Conservation (phyloP, 2,888 invertebrate species). For the Synanthedon tipuliformis region DNA sequence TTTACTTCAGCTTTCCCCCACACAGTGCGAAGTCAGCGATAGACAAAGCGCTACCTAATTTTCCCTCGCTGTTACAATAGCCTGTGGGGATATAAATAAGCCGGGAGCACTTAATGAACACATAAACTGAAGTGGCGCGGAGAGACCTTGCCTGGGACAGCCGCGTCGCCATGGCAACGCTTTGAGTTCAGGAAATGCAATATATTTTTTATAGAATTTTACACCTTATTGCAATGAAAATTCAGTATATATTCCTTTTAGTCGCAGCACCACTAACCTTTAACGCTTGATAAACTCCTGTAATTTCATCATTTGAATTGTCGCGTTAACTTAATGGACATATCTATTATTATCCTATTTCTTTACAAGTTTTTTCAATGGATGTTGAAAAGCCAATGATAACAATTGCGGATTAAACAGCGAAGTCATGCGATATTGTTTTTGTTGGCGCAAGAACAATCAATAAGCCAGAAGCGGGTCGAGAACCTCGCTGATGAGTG, state of each 20-base stretch:
- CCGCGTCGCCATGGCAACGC: conserved; percentile 31
- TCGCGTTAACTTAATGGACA: conserved; percentile 1
- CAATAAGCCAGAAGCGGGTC: conserved; percentile 30
- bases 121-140: conserved; percentile 48
- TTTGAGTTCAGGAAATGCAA: too few species aligned
- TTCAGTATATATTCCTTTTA: too few species aligned
- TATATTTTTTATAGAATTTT: too few species aligned
- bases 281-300: too few species aligned
- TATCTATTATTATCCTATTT: neutral
- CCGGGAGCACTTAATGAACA: conserved; percentile 60
- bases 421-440: conserved; percentile 15
- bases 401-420: conserved; percentile 5
- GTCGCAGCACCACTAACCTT: too few species aligned
- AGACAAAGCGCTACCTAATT: conserved; percentile 56
- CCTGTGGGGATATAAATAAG: conserved; percentile 57
- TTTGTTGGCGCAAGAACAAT: conserved; percentile 28
- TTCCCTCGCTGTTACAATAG: conserved; percentile 43
- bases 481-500: conserved; percentile 32
- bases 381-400: neutral
- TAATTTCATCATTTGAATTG: neutral
- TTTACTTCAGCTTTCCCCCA: conserved; percentile 12
- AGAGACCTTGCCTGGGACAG: conserved; percentile 28
- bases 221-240: too few species aligned
- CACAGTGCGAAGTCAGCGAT: conserved; percentile 42
- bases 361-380: neutral